These are phyloP conservation scores for Odontamblyopus lacepedii DNA, from an alignment of 2,797 vertebrate genomes.

Conservation along the genomic window DNA sequence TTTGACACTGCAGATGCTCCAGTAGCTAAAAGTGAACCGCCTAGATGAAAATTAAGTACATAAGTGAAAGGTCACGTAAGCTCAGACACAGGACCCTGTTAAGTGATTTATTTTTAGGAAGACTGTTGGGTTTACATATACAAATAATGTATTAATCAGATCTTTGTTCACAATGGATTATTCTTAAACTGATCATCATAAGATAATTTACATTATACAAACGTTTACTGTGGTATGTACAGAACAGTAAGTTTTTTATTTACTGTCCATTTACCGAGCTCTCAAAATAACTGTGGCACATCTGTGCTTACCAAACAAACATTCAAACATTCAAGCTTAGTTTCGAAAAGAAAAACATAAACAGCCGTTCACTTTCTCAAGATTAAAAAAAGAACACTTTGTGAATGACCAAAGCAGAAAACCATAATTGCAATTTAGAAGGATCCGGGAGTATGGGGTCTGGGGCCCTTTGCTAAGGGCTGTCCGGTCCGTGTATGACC, in stretches of 20 bases:
- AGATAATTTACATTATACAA: background rate
- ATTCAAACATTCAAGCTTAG: background rate
- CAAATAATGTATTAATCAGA: background rate
- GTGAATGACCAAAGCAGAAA: background rate
- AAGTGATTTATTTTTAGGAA: background rate
- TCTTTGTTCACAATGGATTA: background rate
- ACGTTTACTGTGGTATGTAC: background rate
- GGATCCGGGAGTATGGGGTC: no score
- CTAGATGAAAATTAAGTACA: no score
- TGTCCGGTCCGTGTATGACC: no score
- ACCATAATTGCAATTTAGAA: constrained; percentile 1
- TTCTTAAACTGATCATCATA: background rate
- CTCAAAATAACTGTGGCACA: background rate
- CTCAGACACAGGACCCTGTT: background rate
- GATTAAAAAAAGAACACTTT: constrained; percentile 3
- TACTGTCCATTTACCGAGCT: background rate
- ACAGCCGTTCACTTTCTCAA: background rate
- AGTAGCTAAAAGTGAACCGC: no score
- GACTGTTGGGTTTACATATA: background rate
- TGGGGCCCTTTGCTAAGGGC: no score
- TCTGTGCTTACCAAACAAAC: background rate
- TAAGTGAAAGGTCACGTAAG: no score
- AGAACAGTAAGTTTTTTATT: background rate
- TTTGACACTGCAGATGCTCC: background rate
- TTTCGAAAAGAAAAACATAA: background rate